Base-by-base conservation (phyloP, 2,797 vertebrate genomes). In the Ptychobarbus kaznakovi region DNA sequence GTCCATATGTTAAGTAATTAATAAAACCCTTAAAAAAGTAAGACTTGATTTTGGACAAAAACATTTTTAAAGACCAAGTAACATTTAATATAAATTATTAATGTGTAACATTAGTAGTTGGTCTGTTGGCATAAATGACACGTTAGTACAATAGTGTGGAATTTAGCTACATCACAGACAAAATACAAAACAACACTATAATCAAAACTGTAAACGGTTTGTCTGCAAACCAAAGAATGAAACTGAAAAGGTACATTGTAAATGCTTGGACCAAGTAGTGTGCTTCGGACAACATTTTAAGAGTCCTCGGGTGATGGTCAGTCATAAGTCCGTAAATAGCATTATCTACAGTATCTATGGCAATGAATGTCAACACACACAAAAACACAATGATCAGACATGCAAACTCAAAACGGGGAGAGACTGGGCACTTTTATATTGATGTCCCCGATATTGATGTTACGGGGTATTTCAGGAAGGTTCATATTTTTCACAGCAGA, bases 401-500 rank as follows among this genome's bases (percentile, higher is more conserved):
- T 0, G 88, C 89, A 89, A 75, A 87, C 90, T 96, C 92, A 96
- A 91, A 97, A 97, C 18, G 97, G 96, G 85, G 97, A 97, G 86
- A 98, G 95, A 91, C 96, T 98, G 87, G 97, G 97, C 87, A 98
- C 97, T 95, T 98, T 99, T 94, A 99, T 98, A 91, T 97, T 98
- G 93, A 98, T 96, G 92, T 98, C 97, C 5, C 97, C 97, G 0
- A 99, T 97, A 95, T 97, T 99, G 94, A 99, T 98, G 94, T 98
- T 98, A 49, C 97, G 95, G 1, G 97, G 97, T 53, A 99, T 97
- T 92, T 99, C 97, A 0, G 97, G 97, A 87, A 99, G 96, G 88
- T 97, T 99, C 95, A 99, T 98, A 92, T 96, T 98, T 92, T 99
- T 99, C 91, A 98, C 96, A 0, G 97, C 98, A 0, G 97, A 99